A percentile compares a stretch with the other conserved stretches of the same genome.
These are phyloP conservation scores for Malthinus seriepunctatus DNA, from an alignment of 2,888 invertebrate species.

Conservation along the genomic window DNA sequence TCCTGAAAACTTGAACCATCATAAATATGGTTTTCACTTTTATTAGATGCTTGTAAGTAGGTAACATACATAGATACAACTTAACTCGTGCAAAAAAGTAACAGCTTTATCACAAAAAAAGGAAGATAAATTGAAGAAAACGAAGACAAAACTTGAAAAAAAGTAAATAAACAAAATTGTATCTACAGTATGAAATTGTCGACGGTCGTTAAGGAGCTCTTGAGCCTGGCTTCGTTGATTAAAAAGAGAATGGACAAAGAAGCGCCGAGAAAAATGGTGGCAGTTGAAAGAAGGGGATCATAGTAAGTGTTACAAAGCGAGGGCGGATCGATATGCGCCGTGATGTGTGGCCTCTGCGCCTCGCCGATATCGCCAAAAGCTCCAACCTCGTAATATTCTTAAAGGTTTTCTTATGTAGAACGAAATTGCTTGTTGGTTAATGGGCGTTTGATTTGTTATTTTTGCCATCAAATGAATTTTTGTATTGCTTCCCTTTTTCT, in stretches of 20 bases:
- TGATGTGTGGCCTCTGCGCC: constrained; percentile 35
- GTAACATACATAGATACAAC: background rate
- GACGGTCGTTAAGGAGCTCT: constrained; percentile 34
- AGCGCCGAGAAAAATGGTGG: constrained; percentile 33
- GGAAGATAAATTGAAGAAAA: constrained; percentile 20
- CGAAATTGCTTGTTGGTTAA: constrained; percentile 29
- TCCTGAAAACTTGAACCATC: no score
- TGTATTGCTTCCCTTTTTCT: constrained; percentile 14
- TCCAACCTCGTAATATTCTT: constrained; percentile 29
- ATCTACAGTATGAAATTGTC: constrained; percentile 30
- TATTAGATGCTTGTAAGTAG: no score
- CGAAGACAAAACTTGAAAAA: constrained; percentile 37
- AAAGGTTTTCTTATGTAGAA: constrained; percentile 30
- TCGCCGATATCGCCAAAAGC: constrained; percentile 32
- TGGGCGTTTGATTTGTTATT: constrained; percentile 28
- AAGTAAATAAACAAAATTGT: constrained; percentile 40
- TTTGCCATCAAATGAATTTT: constrained; percentile 25
- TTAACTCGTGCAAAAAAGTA: background rate
- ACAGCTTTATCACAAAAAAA: background rate
- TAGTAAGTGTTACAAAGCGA: constrained; percentile 35
- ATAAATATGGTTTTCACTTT: no score
- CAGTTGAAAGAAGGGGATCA: constrained; percentile 33
- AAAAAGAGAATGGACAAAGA: constrained; percentile 34
- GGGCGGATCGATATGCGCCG: constrained; percentile 32
- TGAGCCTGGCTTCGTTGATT: constrained; percentile 32